A percentile compares a stretch with the other conserved stretches of the same genome.
Evolutionary conservation across 2,888 invertebrate species (phyloP).

Genomic region (Habrosyne pyritoides): DNA sequence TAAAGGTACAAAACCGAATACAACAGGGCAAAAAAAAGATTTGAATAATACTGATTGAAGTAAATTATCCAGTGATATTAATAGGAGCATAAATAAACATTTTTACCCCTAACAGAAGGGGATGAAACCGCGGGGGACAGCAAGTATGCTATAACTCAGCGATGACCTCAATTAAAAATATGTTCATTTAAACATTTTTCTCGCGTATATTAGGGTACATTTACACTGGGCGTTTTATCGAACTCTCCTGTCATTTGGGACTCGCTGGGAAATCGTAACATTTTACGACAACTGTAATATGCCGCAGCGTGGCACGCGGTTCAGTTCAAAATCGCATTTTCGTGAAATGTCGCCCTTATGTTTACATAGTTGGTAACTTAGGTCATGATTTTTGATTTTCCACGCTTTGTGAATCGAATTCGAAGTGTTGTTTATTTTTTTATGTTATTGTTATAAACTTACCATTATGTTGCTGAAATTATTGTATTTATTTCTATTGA

Average conservation of each 20-base stretch:
- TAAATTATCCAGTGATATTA: too few relatives aligned
- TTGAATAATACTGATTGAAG: too few relatives aligned
- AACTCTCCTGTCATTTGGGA: constrained; percentile 24
- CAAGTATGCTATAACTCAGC: background rate
- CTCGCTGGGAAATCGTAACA: constrained; percentile 44
- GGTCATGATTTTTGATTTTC: constrained; percentile 3
- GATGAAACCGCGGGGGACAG: too few relatives aligned
- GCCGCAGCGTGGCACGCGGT: constrained; percentile 21
- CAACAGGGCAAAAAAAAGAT: too few relatives aligned
- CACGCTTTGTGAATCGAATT: background rate
- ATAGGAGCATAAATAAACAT: too few relatives aligned
- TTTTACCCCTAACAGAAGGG: too few relatives aligned
- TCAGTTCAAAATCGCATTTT: constrained; percentile 18
- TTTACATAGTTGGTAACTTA: background rate
- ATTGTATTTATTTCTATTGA: too few relatives aligned
- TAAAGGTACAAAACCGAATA: too few relatives aligned
- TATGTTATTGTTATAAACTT: background rate
- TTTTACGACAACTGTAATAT: constrained; percentile 54
- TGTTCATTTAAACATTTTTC: background rate
- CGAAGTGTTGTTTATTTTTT: background rate
- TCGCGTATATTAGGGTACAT: constrained; percentile 3
- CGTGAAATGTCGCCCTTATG: constrained; percentile 7
- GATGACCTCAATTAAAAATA: constrained; percentile 7
- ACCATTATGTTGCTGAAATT: too few relatives aligned
- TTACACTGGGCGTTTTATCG: constrained; percentile 6